Base-by-base conservation (phyloP, 2,113 vertebrate species). In the Nesospiza acunhae region DNA sequence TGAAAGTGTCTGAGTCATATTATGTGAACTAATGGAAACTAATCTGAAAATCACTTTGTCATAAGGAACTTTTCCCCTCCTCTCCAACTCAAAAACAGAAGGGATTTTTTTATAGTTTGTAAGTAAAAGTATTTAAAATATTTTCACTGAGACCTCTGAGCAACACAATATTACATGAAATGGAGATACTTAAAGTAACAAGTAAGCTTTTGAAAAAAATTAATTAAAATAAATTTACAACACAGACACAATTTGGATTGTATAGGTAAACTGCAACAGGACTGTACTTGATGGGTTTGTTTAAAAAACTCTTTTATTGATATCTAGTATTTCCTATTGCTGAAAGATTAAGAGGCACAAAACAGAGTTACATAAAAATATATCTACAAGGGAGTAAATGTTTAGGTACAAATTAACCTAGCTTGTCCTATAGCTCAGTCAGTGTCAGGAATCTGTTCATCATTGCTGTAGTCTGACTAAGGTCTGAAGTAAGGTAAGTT, bases 101-200 rank as follows among this genome's bases (percentile, higher is more conserved):
- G 52, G 27, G 64, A 26, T 70, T 94, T 97, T 94, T 94, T 96
- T 87, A 84, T 9, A 70, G 47, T 63, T 66, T n/a, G 52, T 70
- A 66, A 91, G 39, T 30, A 47, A 76, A 92, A 96, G 62, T 93
- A 73, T 81, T 94, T 93, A 93, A 96, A 92, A 37, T 93, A 39
- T 80, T 97, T 97, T 56, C 10, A 78, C 77, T 47, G 82, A 90
- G 83, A 90, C 41, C 64, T 49, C 49, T 90, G 44, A 96, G 66
- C 28, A 93, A 53, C 42, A 62, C 27, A 33, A 6, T 39, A 74
- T 92, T 96, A 22, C 58, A 69, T 41, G 15, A 92, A 64, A 79
- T 72, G 37, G 24, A 47, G 28, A 75, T 92, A 56, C 35, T 93
- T 47, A 46, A 82, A 80, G 44, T 77, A 86, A 82, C 21, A 83